Conservation (phyloP, 2,113 vertebrate genomes). For the Hassar affinis region DNA sequence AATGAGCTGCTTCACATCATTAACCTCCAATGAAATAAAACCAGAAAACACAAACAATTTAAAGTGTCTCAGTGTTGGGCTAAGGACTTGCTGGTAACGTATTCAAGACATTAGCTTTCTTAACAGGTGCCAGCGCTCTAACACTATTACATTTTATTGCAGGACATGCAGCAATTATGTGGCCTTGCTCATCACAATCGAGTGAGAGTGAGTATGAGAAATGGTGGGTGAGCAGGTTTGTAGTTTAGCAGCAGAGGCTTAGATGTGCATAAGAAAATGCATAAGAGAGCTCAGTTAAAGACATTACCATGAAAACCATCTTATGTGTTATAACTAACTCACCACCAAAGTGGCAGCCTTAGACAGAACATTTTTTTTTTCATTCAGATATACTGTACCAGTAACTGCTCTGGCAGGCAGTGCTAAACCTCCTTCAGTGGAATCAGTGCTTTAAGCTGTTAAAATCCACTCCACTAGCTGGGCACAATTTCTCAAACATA, state of each 20-base stretch:
- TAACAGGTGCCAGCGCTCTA: not conserved
- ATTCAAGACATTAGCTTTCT: slow-evolving; percentile 10
- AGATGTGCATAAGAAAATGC: not conserved
- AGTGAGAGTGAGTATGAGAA: not conserved
- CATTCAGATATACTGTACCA: not conserved
- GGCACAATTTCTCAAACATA: not conserved
- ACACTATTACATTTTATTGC: slow-evolving; percentile 15
- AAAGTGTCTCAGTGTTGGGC: not conserved
- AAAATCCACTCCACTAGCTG: not conserved
- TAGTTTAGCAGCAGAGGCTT: not conserved
- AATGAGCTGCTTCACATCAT: not conserved
- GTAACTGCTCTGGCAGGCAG: not conserved
- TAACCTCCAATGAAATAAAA: not conserved
- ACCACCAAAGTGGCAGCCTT: not conserved
- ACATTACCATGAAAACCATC: not conserved
- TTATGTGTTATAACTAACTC: not conserved
- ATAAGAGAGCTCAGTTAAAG: not conserved
- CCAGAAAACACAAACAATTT: not conserved
- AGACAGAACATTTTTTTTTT: not conserved
- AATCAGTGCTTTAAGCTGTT: not conserved
- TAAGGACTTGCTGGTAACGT: not conserved
- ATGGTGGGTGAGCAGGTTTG: not conserved
- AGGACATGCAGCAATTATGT: not conserved
- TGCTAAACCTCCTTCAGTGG: not conserved
- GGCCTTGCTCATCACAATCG: not conserved